Conservation (phyloP, 2,797 vertebrate species). For the Limnodromus scolopaceus region DNA sequence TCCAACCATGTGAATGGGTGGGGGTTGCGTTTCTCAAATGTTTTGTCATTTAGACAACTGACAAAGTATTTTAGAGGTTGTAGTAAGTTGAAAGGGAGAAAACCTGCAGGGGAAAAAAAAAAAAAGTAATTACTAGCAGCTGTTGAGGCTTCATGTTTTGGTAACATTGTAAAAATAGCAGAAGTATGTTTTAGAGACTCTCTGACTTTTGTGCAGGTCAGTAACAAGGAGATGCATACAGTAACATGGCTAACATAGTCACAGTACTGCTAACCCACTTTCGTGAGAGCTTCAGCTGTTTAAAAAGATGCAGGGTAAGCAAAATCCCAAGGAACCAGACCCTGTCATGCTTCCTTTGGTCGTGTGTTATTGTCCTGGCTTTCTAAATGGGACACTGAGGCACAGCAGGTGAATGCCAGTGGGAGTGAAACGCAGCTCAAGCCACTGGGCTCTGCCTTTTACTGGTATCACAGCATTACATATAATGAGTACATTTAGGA, state of each 20-base stretch:
- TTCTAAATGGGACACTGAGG: neutral
- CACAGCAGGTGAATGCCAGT: neutral
- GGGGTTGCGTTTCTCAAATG: neutral
- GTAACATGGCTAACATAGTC: neutral
- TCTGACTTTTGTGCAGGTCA: neutral
- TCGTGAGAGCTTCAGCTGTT: neutral
- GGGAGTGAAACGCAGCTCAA: neutral
- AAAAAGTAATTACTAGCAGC: neutral
- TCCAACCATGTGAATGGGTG: neutral
- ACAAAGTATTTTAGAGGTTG: neutral
- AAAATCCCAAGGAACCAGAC: neutral
- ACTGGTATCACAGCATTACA: neutral
- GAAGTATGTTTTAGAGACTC: neutral
- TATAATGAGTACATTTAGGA: neutral
- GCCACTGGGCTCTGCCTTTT: neutral
- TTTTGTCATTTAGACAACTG: neutral
- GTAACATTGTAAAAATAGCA: neutral
- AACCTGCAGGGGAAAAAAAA: neutral
- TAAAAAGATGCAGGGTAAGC: neutral
- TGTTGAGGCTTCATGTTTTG: neutral
- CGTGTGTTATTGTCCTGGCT: neutral
- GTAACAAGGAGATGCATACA: neutral
- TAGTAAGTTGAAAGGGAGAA: neutral
- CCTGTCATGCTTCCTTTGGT: rapidly evolving
- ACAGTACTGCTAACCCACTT: neutral